phyloP scores from a whole-genome alignment of 2,888 invertebrate genomes.

The Platycnemis pennipes region DNA sequence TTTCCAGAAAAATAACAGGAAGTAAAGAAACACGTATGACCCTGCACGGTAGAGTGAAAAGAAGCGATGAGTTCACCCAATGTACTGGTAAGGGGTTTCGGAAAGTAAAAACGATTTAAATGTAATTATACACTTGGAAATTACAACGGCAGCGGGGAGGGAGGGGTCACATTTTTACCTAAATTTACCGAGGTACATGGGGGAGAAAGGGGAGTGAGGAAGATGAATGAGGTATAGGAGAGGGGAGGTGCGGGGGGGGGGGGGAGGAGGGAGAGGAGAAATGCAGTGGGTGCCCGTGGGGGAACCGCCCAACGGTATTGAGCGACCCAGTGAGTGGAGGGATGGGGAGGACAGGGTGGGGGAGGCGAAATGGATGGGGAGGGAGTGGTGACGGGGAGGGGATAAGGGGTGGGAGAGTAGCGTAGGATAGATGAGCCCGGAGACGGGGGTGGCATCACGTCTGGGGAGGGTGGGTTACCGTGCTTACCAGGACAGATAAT shows the following conservation, averaged over 20 bases:
- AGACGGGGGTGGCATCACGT: background rate
- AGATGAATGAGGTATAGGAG: background rate
- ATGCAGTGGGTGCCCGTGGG: slow-evolving; percentile 53
- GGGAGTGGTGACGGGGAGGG: background rate
- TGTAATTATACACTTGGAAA: too few species aligned
- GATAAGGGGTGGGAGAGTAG: background rate
- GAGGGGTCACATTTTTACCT: background rate
- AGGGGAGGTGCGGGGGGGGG: background rate
- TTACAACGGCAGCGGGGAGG: background rate
- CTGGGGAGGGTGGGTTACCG: background rate
- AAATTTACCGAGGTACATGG: background rate
- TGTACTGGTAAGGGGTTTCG: too few species aligned
- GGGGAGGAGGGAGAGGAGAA: background rate
- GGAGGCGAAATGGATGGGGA: background rate
- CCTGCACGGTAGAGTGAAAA: too few species aligned
- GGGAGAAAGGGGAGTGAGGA: background rate
- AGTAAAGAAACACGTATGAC: too few species aligned
- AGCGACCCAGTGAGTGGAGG: slow-evolving; percentile 49
- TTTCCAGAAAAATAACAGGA: too few species aligned
- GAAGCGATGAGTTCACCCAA: too few species aligned
- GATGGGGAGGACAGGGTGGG: background rate
- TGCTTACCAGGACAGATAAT: background rate
- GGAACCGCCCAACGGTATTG: slow-evolving; percentile 53
- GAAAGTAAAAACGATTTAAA: too few species aligned
- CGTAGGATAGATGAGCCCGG: background rate